Evolutionary conservation across 2,113 vertebrate species (phyloP), one percentile per base, ranked within the genome.

Genomic region (Gnathonemus echidnorhynchus): DNA sequence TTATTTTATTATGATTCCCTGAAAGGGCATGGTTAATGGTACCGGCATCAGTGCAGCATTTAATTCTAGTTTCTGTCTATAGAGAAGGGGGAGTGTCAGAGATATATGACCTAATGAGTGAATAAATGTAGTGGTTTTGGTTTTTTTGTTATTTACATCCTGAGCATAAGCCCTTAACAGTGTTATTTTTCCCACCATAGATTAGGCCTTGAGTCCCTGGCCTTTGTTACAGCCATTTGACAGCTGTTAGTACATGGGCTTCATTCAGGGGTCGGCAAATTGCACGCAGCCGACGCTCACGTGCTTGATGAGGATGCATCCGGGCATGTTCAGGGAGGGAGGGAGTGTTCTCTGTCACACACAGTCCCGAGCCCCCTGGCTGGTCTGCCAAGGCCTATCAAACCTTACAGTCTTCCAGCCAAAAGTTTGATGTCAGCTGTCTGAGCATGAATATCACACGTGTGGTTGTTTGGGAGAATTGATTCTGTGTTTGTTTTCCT

Each of bases 401-500:
- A 90, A 94, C 13, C 39, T 89, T 42, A 52, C 77, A 10, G 53
- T 86, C 83, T 92, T 52, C 56, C n/a, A 84, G 90, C 90, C 90
- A 94, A 66, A 39, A 91, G 90, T 92, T 93, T 93, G 91, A 94
- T 94, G 91, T 91, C 85, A 89, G 88, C 91, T 92, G 91, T 93
- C 91, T 92, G 92, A 90, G 91, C 89, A 89, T 19, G 87, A 92
- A 90, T 87, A 88, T 83, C 92, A 89, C 89, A 87, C 86, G 87
- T 87, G 88, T 90, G 87, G 90, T 90, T 89, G 92, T 92, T 93
- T 90, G 88, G 92, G 90, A 90, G 90, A 92, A 89, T 87, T 35
- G 53, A 89, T 91, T 92, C 92, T 92, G 89, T 91, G 88, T 91
- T 80, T 94, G 91, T 94, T 93, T 94, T 93, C 91, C 92, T 94